Conservation (phyloP, 2,888 invertebrate genomes). For the Leptinotarsa haldemani region DNA sequence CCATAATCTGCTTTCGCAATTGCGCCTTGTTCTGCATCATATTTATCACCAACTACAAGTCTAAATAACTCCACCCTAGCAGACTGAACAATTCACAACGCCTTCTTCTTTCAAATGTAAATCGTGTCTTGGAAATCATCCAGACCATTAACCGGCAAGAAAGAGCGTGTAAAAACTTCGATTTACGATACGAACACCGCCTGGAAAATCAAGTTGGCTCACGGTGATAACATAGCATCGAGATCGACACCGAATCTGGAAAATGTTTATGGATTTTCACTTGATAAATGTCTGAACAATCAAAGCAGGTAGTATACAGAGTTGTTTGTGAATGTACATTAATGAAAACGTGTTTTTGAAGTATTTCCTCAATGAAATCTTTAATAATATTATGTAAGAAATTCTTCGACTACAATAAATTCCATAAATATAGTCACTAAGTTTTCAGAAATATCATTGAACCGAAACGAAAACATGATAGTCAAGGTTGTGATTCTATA, state of each 20-base stretch:
- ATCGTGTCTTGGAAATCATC: constrained; percentile 21
- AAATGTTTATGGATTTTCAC: background rate
- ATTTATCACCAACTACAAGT: constrained; percentile 6
- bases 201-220: constrained; percentile 13
- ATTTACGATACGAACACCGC: constrained; percentile 15
- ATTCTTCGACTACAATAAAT: no score
- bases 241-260: background rate
- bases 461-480: no score
- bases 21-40: background rate
- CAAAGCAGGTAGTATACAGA: no score
- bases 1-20: background rate
- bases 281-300: background rate
- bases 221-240: constrained; percentile 5
- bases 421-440: no score
- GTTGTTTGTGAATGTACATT: no score
- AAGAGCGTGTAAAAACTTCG: constrained; percentile 14
- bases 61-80: constrained; percentile 8
- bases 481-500: no score
- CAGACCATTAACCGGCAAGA: background rate
- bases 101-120: constrained; percentile 18
- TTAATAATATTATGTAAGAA: no score
- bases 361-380: no score
- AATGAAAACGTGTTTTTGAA: no score
- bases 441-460: no score
- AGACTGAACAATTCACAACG: constrained; percentile 12